Evolutionary conservation across 2,113 vertebrate species (phyloP).

Genomic region (Maccullochella peelii): DNA sequence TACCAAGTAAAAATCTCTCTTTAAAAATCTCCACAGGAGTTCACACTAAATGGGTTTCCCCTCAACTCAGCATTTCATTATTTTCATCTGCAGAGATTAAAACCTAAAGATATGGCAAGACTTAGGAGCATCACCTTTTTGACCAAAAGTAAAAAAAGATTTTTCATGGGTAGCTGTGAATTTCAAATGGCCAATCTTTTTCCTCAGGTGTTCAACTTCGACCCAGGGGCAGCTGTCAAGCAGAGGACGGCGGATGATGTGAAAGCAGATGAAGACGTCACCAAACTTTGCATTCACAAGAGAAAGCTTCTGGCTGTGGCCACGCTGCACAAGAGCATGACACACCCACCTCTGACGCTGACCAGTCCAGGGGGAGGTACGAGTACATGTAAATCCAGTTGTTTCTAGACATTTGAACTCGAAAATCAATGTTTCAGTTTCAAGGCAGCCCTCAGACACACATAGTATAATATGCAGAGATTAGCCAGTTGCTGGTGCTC

Average conservation of each 20-base stretch:
- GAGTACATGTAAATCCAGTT: slow-evolving; percentile 64
- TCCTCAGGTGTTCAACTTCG: slow-evolving; percentile 96
- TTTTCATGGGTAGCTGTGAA: background rate
- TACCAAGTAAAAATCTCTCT: background rate
- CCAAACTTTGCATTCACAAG: slow-evolving; percentile 99
- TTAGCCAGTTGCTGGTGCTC: background rate
- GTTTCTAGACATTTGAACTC: background rate
- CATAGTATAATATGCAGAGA: background rate
- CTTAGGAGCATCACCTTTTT: background rate
- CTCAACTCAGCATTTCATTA: background rate
- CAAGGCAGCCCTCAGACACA: background rate
- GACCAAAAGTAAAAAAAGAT: background rate
- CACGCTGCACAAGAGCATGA: slow-evolving; percentile 97
- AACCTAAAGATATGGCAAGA: background rate
- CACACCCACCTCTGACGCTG: slow-evolving; percentile 92
- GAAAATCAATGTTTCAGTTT: background rate
- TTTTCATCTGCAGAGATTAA: background rate
- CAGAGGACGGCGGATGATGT: slow-evolving; percentile 98
- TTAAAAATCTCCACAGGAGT: background rate
- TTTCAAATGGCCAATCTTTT: background rate
- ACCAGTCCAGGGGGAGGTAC: slow-evolving; percentile 92
- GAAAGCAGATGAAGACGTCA: slow-evolving; percentile 97
- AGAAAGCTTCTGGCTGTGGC: slow-evolving; percentile 98
- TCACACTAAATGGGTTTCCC: background rate
- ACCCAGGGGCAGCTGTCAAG: slow-evolving; percentile 94